Evolutionary conservation across 2,797 vertebrate genomes (phyloP), one percentile per base, ranked within the genome.

Genomic region (Melanotaenia trifasciata): DNA sequence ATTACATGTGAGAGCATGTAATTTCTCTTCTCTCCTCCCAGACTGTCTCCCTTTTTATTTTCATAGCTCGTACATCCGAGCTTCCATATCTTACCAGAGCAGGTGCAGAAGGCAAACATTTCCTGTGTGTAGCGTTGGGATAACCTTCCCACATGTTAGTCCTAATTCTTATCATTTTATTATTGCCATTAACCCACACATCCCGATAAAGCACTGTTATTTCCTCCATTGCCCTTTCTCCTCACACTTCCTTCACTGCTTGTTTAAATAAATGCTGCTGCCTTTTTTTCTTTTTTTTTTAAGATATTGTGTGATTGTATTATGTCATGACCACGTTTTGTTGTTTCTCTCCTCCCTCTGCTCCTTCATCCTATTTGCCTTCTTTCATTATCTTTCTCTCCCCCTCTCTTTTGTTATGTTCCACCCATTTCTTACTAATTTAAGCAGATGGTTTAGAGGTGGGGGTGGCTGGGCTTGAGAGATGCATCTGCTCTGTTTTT

Each of bases 1-100:
- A 13, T 28, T 4, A 65, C 20, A 40, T 54, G 57, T 33, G 30
- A 2, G 53, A 53, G 38, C 32, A 43, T 45, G 20, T 43, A 45
- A 22, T 53, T 43, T 33, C 11, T 50, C 51, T 67, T 24, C n/a
- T 38, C 9, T 63, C 18, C 43, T 24, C 36, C 35, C 10, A 50
- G 30, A 7, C 24, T 1, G 22, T 47, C n/a, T 51, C 22, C 20
- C 4, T 57, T 30, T 63, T 78, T 60, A 59, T 74, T 51, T 50
- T 70, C 18, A 13, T 18, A n/a, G 28, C 36, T 53, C 38, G 53
- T 20, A 14, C 47, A 47, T 65, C 61, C 56, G 5, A 68, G 73
- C 71, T 58, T 82, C 24, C 1, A 1, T 90, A 89, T 91, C 86
- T 87, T 54, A 3, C 60, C 67, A 16, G 57, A 74, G 63, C 87